Evolutionary conservation across 2,113 vertebrate genomes (phyloP).

Genomic region (Pomatorhinus ruficollis): DNA sequence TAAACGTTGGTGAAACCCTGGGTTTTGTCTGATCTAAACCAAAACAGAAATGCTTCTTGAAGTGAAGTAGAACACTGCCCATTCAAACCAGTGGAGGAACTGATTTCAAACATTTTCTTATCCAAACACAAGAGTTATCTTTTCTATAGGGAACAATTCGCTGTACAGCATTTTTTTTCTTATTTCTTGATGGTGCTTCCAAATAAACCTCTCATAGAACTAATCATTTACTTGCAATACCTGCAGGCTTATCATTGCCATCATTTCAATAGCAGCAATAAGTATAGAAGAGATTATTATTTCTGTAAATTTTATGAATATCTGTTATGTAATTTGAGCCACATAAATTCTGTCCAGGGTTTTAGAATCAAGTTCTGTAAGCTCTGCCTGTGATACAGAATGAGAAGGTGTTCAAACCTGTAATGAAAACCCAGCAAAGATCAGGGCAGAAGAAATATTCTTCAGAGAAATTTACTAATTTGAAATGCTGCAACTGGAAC

Average conservation of each 20-base stretch:
- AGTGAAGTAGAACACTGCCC: background rate
- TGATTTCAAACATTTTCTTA: background rate
- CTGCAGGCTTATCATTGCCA: background rate
- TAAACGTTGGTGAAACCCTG: background rate
- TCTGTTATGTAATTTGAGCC: background rate
- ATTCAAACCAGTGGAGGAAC: background rate
- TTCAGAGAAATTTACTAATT: background rate
- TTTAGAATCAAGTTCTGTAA: background rate
- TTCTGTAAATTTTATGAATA: background rate
- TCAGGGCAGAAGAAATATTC: background rate
- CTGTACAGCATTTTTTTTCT: background rate
- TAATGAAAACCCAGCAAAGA: background rate
- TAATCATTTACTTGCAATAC: background rate
- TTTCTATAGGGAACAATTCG: background rate
- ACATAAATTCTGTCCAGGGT: background rate
- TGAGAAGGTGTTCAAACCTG: background rate
- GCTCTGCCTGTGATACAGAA: background rate
- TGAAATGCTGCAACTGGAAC: background rate
- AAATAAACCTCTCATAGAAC: background rate
- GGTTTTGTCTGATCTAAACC: background rate
- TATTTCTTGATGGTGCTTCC: background rate
- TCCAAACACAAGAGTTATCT: background rate
- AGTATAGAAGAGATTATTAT: background rate
- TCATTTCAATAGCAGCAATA: background rate
- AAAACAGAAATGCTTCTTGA: background rate